Conservation (phyloP, 2,888 invertebrate genomes). For the Agrochola lota region DNA sequence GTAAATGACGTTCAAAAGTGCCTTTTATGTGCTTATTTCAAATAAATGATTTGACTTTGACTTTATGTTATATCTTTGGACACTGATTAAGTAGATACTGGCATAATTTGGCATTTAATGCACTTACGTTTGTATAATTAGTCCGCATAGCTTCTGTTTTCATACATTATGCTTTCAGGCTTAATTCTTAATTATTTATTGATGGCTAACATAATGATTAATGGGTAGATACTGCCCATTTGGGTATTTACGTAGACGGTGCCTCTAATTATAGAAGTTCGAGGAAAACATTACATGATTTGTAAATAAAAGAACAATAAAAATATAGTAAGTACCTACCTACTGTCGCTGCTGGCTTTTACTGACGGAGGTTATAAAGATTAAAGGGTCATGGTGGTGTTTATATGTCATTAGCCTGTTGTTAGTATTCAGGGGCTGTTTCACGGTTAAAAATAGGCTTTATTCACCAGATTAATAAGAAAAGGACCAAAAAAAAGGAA, state of each 20-base stretch:
- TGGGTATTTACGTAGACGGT: not conserved
- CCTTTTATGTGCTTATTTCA: too few relatives aligned
- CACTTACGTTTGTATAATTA: not conserved
- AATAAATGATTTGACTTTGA: too few relatives aligned
- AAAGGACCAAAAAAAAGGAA: not conserved
- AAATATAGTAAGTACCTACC: not conserved
- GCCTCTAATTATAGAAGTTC: slow-evolving; percentile 1
- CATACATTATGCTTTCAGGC: not conserved
- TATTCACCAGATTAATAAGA: not conserved
- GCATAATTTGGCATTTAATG: not conserved
- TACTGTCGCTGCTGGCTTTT: not conserved
- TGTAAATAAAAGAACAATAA: not conserved
- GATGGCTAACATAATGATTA: not conserved
- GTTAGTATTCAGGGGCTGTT: too few relatives aligned
- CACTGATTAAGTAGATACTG: not conserved
- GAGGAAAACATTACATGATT: slow-evolving; percentile 2
- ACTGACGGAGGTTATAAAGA: not conserved
- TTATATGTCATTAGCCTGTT: not conserved
- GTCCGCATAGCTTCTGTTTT: not conserved
- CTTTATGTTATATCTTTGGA: not conserved
- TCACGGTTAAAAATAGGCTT: not conserved
- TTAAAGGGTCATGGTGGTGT: slow-evolving; percentile 8
- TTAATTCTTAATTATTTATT: slow-evolving; percentile 4
- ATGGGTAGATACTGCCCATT: slow-evolving; percentile 1
- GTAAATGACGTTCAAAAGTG: too few relatives aligned